Evolutionary conservation across 2,113 vertebrate species (phyloP).

Genomic region (Shinisaurus crocodilurus): DNA sequence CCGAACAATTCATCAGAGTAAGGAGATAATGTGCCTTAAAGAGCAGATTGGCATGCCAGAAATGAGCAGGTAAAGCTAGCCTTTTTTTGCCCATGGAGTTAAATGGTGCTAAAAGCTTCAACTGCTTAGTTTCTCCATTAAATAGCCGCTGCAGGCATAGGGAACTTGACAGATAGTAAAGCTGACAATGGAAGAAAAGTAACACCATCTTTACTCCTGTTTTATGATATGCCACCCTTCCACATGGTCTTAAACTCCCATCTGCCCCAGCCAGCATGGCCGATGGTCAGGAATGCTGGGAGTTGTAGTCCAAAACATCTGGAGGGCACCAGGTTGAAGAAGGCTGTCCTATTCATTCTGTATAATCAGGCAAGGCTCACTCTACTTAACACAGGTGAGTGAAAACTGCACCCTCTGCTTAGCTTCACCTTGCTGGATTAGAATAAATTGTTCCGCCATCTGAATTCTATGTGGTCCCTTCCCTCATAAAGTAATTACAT

Average conservation of each 20-base stretch:
- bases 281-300: no score
- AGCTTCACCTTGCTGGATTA: not conserved
- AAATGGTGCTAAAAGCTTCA: not conserved
- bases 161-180: not conserved
- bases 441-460: not conserved
- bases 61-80: not conserved
- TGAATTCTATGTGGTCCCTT: no score
- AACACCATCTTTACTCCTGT: not conserved
- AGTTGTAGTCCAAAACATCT: no score
- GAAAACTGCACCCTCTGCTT: not conserved
- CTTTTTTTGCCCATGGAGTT: no score
- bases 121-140: not conserved
- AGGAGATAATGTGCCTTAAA: not conserved
- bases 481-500: no score
- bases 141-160: not conserved
- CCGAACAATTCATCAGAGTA: not conserved
- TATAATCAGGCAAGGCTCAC: not conserved
- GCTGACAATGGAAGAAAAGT: not conserved
- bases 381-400: not conserved
- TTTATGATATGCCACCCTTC: not conserved
- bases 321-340: no score
- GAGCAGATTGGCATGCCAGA: not conserved
- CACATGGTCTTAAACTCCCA: no score
- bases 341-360: no score
- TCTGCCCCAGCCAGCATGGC: no score